Base-by-base conservation (phyloP, 2,888 invertebrate species). In the Melolontha melolontha region DNA sequence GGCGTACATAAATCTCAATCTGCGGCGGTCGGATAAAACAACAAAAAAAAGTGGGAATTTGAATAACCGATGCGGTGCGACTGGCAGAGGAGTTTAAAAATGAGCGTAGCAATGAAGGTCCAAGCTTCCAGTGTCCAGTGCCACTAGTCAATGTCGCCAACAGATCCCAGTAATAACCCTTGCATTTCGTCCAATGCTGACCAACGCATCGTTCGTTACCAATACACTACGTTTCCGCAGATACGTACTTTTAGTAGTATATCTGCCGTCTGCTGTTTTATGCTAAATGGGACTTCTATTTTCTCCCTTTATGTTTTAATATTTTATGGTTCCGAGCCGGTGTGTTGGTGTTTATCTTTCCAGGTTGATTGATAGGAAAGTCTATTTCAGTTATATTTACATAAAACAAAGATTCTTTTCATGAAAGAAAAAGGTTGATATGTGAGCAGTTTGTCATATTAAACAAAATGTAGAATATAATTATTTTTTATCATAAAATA, bases 101-200 rank as follows among this genome's bases (percentile, higher is more conserved):
- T 65, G 68, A 59, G 64, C 59, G 66, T 55, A 66, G 55, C 66
- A 55, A 65, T 55, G 66, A 65, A 65, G 65, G 68, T 65, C 64
- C 68, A 49, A 52, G 64, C 44, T 62, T 64, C 55, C 68, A 47
- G 65, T 68, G 68, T 65, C 65, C 68, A 49, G 68, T 64, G 29
- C 64, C 68, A 68, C 68, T 65, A 68, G 68, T 68, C 68, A 68
- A 68, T 68, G 68, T 68, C 68, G 68, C 62, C 62, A 50, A 65
- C 68, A 68, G 68, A 66, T 66, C 50, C 65, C 68, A 65, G 68
- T 68, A 68, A 68, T 68, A 68, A 68, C 68, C 68, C 64, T 68
- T 68, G 65, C 68, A 63, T 63, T 67, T 65, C 59, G 65, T 50
- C 49, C 34, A 12, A 42, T 64, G 52, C 64, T 52, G 64, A 66